Percentiles rank a stretch among this genome's conserved stretches.
phyloP scores from a whole-genome alignment of 2,888 invertebrate genomes.

The Hermaeophaga mercurialis region DNA sequence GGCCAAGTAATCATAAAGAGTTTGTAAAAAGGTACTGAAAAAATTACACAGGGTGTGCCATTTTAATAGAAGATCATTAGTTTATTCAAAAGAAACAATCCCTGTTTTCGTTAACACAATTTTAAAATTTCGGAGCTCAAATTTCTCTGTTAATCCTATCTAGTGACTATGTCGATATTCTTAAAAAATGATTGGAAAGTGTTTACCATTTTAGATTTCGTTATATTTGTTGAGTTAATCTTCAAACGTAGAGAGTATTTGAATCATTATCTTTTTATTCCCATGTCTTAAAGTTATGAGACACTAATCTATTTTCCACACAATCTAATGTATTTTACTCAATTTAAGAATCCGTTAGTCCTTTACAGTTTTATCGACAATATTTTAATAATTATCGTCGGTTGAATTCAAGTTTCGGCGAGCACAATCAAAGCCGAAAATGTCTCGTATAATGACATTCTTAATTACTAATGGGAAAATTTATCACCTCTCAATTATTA shows the following conservation, averaged over 20 bases:
- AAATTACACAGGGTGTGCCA: too few relatives aligned
- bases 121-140: too few relatives aligned
- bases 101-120: neutral
- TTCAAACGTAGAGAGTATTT: too few relatives aligned
- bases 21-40: too few relatives aligned
- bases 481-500: conserved; percentile 48
- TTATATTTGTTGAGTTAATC: too few relatives aligned
- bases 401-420: conserved; percentile 35
- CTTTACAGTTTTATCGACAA: conserved; percentile 11
- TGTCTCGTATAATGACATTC: conserved; percentile 32
- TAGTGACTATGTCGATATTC: too few relatives aligned
- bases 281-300: neutral
- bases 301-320: neutral
- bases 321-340: neutral
- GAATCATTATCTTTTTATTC: neutral
- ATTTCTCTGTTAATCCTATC: too few relatives aligned
- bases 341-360: neutral
- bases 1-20: too few relatives aligned
- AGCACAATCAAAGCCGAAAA: conserved; percentile 32
- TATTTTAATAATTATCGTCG: conserved; percentile 28
- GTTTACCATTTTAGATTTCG: too few relatives aligned
- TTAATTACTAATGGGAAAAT: conserved; percentile 43
- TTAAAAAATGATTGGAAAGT: too few relatives aligned
- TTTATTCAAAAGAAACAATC: too few relatives aligned
- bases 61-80: too few relatives aligned